phyloP scores from a whole-genome alignment of 2,888 invertebrate genomes.

The Eupithecia exiguata region DNA sequence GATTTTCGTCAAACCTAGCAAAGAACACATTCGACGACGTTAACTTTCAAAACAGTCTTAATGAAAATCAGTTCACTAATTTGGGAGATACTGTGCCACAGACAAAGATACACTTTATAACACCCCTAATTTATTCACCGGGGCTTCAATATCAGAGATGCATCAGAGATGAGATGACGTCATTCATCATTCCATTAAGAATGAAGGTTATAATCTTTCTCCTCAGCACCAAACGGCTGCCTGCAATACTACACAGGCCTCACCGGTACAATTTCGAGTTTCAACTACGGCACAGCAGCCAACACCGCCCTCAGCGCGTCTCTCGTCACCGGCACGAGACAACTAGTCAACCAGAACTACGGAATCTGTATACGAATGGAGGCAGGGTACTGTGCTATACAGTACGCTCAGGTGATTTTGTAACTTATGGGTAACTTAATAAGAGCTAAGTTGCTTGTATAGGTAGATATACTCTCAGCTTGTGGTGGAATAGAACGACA shows the following conservation, averaged over 20 bases:
- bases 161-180: background rate
- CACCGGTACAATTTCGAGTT: constrained; percentile 87
- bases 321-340: constrained; percentile 86
- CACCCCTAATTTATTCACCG: too few relatives aligned
- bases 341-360: constrained; percentile 88
- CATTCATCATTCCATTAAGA: background rate
- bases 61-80: too few relatives aligned
- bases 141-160: too few relatives aligned
- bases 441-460: too few relatives aligned
- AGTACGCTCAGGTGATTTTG: constrained; percentile 83
- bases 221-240: constrained; percentile 90
- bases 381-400: constrained; percentile 88
- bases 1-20: background rate
- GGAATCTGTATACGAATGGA: constrained; percentile 90
- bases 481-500: background rate
- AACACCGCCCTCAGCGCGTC: constrained; percentile 82
- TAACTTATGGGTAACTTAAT: background rate
- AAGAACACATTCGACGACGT: too few relatives aligned
- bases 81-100: too few relatives aligned
- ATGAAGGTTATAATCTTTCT: background rate
- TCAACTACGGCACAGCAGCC: constrained; percentile 88
- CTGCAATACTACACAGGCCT: constrained; percentile 88
- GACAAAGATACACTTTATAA: too few relatives aligned
- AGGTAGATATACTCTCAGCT: background rate
- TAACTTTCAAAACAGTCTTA: too few relatives aligned